These are phyloP conservation scores for Lepisosteus oculatus DNA, from an alignment of 2,113 vertebrate species.

Conservation along the genomic window DNA sequence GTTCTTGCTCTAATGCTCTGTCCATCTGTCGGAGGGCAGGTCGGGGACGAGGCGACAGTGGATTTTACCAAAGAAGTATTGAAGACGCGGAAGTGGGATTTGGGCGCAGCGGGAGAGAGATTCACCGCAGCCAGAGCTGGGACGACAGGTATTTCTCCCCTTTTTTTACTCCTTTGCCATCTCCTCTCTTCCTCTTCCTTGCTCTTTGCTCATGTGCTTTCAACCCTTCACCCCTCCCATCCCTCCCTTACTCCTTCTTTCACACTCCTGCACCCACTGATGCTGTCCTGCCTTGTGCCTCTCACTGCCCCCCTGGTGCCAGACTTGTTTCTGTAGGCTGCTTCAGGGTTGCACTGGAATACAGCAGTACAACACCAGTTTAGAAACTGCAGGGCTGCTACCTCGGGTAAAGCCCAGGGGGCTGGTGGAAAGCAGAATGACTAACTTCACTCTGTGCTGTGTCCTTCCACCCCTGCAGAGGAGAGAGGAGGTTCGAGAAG, in stretches of 20 bases:
- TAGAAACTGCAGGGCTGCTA: too few relatives aligned
- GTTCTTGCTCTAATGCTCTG: not conserved
- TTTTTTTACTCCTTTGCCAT: not conserved
- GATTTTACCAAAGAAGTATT: constrained; percentile 90
- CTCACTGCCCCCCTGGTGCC: too few relatives aligned
- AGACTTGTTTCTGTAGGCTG: too few relatives aligned
- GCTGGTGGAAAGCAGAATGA: not conserved
- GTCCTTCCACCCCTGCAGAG: constrained; percentile 51
- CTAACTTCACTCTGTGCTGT: not conserved
- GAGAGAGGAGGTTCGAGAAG: constrained; percentile 85
- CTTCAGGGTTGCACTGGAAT: too few relatives aligned
- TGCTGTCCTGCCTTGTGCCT: too few relatives aligned
- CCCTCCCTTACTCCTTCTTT: too few relatives aligned
- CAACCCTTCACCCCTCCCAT: too few relatives aligned
- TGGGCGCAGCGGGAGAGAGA: constrained; percentile 75
- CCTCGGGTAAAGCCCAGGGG: too few relatives aligned
- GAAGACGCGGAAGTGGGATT: constrained; percentile 82
- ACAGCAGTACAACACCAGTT: too few relatives aligned
- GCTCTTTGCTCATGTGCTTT: too few relatives aligned
- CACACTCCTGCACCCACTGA: too few relatives aligned
- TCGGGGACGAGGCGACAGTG: constrained; percentile 81
- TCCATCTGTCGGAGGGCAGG: constrained; percentile 48
- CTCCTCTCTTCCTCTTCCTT: not conserved
- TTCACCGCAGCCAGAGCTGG: constrained; percentile 91
- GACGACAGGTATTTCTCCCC: constrained; percentile 75